These are phyloP conservation scores for Kryphioiulus occultus DNA, from an alignment of 2,888 invertebrate species.

Conservation along the genomic window DNA sequence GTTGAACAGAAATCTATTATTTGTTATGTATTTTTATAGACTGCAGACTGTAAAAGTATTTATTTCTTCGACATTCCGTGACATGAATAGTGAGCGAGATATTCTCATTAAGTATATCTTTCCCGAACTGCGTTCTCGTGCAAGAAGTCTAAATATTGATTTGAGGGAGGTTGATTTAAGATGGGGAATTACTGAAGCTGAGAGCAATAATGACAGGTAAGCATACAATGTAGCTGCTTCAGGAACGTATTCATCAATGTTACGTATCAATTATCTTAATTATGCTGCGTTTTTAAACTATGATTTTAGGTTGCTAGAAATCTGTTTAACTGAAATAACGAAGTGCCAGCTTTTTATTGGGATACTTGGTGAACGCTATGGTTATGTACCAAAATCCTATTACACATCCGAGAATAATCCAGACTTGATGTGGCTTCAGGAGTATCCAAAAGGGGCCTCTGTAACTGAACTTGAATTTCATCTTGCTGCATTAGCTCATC, in stretches of 20 bases:
- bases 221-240: background rate
- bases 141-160: conserved; percentile 59
- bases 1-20: too few relatives aligned
- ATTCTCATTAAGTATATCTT: conserved; percentile 63
- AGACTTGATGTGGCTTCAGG: conserved; percentile 61
- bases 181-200: conserved; percentile 65
- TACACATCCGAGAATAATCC: conserved; percentile 51
- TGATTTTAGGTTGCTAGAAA: conserved; percentile 60
- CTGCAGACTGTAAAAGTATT: conserved; percentile 64
- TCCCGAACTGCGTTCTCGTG: conserved; percentile 63
- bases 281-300: background rate
- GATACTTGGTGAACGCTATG: conserved; percentile 63
- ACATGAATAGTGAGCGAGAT: conserved; percentile 66
- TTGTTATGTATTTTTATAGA: conserved; percentile 59
- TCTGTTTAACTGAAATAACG: conserved; percentile 62
- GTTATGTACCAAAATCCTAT: conserved; percentile 60
- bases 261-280: background rate
- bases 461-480: conserved; percentile 64
- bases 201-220: conserved; percentile 55
- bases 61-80: conserved; percentile 65
- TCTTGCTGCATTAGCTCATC: conserved; percentile 59
- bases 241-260: background rate
- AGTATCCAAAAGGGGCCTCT: conserved; percentile 61
- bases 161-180: conserved; percentile 64
- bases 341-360: conserved; percentile 64